Percentiles rank a stretch among this genome's conserved stretches.
These are phyloP conservation scores for Epinotia brunnichana DNA, from an alignment of 2,888 invertebrate genomes.

Conservation along the genomic window DNA sequence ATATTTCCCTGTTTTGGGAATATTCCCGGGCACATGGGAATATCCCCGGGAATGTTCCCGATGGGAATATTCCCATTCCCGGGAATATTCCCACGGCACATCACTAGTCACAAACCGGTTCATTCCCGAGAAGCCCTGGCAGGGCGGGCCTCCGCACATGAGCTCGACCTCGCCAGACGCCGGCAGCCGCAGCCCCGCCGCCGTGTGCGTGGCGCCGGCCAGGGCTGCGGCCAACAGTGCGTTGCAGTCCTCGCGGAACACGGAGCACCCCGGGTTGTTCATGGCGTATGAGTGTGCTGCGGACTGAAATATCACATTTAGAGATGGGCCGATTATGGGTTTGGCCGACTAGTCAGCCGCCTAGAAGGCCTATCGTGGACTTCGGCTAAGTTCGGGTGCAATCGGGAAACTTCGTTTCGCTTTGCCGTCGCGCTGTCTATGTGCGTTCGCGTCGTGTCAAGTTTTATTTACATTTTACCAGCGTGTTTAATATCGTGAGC, in stretches of 20 bases:
- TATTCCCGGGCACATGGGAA: too few relatives aligned
- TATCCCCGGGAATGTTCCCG: too few relatives aligned
- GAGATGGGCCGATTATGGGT: too few relatives aligned
- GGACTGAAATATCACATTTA: constrained; percentile 57
- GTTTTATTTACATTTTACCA: not conserved
- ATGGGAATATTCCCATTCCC: too few relatives aligned
- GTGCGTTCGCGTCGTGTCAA: not conserved
- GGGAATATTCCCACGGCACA: too few relatives aligned
- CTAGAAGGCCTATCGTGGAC: constrained; percentile 42
- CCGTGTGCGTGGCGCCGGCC: constrained; percentile 81
- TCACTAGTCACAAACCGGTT: too few relatives aligned
- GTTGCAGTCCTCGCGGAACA: constrained; percentile 94
- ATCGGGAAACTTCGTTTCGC: constrained; percentile 14
- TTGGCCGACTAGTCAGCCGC: too few relatives aligned
- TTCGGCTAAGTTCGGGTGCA: not conserved
- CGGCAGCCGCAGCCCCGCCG: constrained; percentile 85
- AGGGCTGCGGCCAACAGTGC: constrained; percentile 87
- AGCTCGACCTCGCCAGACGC: constrained; percentile 91
- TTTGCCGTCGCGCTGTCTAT: not conserved
- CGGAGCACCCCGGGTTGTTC: constrained; percentile 88
- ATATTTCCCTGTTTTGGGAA: too few relatives aligned
- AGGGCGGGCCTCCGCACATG: constrained; percentile 93
- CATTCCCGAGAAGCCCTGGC: constrained; percentile 96
- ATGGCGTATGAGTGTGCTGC: constrained; percentile 91
- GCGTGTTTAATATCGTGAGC: too few relatives aligned